Percentiles rank a stretch among this genome's conserved stretches.
phyloP scores from a whole-genome alignment of 2,888 invertebrate species.

The Drosophila anomalata region DNA sequence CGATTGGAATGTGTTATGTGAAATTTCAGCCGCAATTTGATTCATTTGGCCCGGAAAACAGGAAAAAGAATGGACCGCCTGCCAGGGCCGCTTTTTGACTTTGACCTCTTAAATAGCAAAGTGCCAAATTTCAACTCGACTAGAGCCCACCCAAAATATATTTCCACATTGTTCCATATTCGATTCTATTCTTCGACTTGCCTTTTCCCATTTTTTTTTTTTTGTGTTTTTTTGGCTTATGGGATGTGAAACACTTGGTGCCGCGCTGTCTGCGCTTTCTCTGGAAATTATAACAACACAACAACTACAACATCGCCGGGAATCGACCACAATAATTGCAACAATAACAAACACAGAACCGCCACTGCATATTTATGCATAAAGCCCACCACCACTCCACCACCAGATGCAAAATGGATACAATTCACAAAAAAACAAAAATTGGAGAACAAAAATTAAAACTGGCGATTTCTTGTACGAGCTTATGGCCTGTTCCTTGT shows the following conservation, averaged over 20 bases:
- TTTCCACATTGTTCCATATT: slow-evolving; percentile 21
- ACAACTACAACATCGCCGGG: slow-evolving; percentile 33
- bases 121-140: slow-evolving; percentile 22
- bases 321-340: slow-evolving; percentile 60
- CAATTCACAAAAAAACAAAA: slow-evolving; percentile 31
- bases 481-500: slow-evolving; percentile 53
- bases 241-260: slow-evolving; percentile 77
- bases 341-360: slow-evolving; percentile 57
- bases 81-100: neutral
- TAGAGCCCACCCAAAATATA: slow-evolving; percentile 24
- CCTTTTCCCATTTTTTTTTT: neutral
- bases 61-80: slow-evolving; percentile 11
- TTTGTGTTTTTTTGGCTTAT: slow-evolving; percentile 46
- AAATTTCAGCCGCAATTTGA: slow-evolving; percentile 39
- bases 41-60: slow-evolving; percentile 22
- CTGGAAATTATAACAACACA: slow-evolving; percentile 55
- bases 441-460: neutral
- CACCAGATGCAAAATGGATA: slow-evolving; percentile 63
- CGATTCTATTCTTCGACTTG: slow-evolving; percentile 27
- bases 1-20: slow-evolving; percentile 72
- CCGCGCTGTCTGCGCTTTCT: slow-evolving; percentile 72
- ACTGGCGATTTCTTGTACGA: neutral
- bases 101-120: slow-evolving; percentile 10
- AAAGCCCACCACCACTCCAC: slow-evolving; percentile 20
- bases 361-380: slow-evolving; percentile 63